Conservation (phyloP, 2,888 invertebrate species). For the Acanthacorydalis orientalis region DNA sequence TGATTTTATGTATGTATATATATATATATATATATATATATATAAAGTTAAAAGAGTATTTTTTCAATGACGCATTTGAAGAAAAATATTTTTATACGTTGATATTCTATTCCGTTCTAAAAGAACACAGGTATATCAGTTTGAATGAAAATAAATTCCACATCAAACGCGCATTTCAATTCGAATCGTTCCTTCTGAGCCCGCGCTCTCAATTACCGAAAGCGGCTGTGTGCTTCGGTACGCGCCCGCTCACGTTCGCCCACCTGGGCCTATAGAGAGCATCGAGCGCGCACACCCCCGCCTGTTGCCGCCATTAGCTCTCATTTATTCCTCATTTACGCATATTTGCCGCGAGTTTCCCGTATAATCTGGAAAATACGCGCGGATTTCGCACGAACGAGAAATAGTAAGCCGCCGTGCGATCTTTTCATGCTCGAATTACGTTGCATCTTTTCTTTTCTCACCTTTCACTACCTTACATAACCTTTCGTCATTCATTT, state of each 20-base stretch:
- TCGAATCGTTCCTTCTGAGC: too few relatives aligned
- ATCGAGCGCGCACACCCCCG: slow-evolving; percentile 3
- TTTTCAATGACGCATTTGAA: too few relatives aligned
- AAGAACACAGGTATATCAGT: too few relatives aligned
- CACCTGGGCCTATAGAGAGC: too few relatives aligned
- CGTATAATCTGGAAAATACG: slow-evolving; percentile 16
- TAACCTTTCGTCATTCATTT: slow-evolving; percentile 15
- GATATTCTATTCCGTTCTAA: too few relatives aligned
- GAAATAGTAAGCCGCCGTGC: slow-evolving; percentile 9
- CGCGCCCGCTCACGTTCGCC: slow-evolving; percentile 8
- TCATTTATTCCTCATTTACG: slow-evolving; percentile 18
- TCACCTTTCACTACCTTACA: slow-evolving; percentile 1
- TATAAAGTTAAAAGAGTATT: too few relatives aligned
- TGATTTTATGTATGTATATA: too few relatives aligned
- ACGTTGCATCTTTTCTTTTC: background rate
- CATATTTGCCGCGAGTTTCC: slow-evolving; percentile 15
- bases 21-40: too few relatives aligned
- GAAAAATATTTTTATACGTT: too few relatives aligned
- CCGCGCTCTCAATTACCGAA: background rate
- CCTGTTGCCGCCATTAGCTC: slow-evolving; percentile 15
- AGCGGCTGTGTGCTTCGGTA: slow-evolving; percentile 2
- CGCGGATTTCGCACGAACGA: slow-evolving; percentile 12
- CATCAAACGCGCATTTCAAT: too few relatives aligned
- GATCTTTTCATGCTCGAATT: slow-evolving; percentile 1
- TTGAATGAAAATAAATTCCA: too few relatives aligned